These are phyloP conservation scores for Limnephilus rhombicus DNA, from an alignment of 2,888 invertebrate genomes.

Conservation along the genomic window DNA sequence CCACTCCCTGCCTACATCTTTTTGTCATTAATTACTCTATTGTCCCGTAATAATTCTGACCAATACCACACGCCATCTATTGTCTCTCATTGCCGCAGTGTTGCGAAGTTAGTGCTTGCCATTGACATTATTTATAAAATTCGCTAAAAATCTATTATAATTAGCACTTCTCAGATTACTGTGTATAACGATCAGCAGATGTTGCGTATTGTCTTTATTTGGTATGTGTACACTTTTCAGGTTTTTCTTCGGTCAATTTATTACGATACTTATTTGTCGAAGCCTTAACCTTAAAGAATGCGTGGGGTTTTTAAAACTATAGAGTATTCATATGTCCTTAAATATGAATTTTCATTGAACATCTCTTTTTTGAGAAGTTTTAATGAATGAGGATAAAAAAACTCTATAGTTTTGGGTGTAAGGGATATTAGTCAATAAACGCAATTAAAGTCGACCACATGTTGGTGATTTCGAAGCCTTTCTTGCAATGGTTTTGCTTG, in stretches of 20 bases:
- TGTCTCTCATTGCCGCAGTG: slow-evolving; percentile 1
- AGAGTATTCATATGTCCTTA: not conserved
- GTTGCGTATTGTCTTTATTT: slow-evolving; percentile 34
- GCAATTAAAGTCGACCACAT: not conserved
- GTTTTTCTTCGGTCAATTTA: not conserved
- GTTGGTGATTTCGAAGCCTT: not conserved
- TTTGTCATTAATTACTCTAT: slow-evolving; percentile 36
- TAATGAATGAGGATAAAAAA: not conserved
- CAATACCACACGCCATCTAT: slow-evolving; percentile 13
- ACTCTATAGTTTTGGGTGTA: not conserved
- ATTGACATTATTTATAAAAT: slow-evolving; percentile 31
- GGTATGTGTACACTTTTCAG: not conserved
- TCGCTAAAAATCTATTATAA: slow-evolving; percentile 14
- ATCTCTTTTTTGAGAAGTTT: not conserved
- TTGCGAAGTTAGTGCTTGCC: not conserved
- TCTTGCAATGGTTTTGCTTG: not conserved
- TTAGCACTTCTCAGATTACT: not conserved
- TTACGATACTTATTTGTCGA: slow-evolving; percentile 7
- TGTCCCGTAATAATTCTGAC: slow-evolving; percentile 32
- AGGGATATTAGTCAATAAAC: not conserved
- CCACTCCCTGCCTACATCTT: slow-evolving; percentile 40
- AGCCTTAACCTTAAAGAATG: not conserved
- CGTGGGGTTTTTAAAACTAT: not conserved
- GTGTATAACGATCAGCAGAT: slow-evolving; percentile 11
- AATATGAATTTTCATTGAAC: not conserved